phyloP scores from a whole-genome alignment of 2,888 invertebrate species.

The Cabera pusaria region DNA sequence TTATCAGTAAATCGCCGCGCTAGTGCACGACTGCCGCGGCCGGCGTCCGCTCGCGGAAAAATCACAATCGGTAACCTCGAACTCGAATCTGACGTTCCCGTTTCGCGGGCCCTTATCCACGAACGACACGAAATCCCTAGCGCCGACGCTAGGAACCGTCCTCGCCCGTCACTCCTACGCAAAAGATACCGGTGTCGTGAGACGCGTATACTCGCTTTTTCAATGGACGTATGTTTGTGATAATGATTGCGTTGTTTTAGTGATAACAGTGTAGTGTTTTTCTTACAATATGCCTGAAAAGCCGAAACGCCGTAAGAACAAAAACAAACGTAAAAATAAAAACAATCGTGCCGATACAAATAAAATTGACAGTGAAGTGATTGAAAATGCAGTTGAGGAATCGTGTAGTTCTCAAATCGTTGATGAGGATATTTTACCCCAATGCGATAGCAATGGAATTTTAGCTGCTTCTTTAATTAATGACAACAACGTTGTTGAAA shows the following conservation, averaged over 20 bases:
- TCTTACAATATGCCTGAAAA: constrained; percentile 70
- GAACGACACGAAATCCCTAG: constrained; percentile 53
- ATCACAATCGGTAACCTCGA: constrained; percentile 57
- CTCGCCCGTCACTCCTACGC: constrained; percentile 61
- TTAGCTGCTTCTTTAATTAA: no score
- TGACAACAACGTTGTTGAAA: no score
- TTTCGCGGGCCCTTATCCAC: constrained; percentile 58
- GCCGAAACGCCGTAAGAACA: constrained; percentile 72
- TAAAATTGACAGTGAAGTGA: constrained; percentile 47
- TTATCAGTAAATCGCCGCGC: constrained; percentile 81
- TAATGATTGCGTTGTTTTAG: constrained; percentile 59
- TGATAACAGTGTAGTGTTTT: constrained; percentile 63
- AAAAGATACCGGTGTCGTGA: constrained; percentile 57
- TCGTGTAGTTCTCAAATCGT: constrained; percentile 36
- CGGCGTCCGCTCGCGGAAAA: constrained; percentile 70
- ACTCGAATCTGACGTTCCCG: constrained; percentile 48
- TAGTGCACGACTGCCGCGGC: constrained; percentile 75
- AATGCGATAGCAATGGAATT: no score
- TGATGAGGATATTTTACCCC: constrained; percentile 26
- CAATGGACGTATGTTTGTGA: constrained; percentile 61
- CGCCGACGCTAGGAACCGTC: constrained; percentile 41
- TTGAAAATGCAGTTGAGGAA: constrained; percentile 38
- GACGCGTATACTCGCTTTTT: constrained; percentile 47
- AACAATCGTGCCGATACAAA: constrained; percentile 49
- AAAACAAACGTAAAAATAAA: constrained; percentile 75